phyloP scores from a whole-genome alignment of 2,113 vertebrate genomes.

The Tonatia bakeri region DNA sequence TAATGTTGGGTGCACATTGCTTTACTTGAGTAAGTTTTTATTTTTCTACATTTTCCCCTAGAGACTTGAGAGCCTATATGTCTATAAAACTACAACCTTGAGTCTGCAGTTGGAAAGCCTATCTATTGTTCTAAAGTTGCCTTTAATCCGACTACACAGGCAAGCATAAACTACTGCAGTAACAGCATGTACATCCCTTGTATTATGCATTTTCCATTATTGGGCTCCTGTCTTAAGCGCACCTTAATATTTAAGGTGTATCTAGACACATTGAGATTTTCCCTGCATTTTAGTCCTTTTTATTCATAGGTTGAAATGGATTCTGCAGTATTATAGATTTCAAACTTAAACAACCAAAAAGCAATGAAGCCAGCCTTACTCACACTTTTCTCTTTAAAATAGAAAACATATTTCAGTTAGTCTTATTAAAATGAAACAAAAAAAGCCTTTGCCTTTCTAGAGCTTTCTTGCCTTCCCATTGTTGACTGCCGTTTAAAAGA shows the following conservation, averaged over 20 bases:
- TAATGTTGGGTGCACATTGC: constrained; percentile 54
- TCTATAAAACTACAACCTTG: constrained; percentile 53
- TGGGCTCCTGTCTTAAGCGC: not conserved
- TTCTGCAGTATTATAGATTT: constrained; percentile 22
- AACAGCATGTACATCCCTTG: not conserved
- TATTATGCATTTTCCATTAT: not conserved
- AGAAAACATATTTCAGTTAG: not conserved
- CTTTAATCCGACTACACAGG: constrained; percentile 31
- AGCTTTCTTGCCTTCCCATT: not conserved
- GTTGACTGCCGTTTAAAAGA: not conserved
- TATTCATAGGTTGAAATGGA: constrained; percentile 24
- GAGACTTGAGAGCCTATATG: constrained; percentile 50
- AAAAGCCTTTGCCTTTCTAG: not conserved
- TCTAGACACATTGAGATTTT: not conserved
- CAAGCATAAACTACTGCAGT: not conserved
- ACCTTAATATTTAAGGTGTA: constrained; percentile 33
- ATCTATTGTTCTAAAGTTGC: constrained; percentile 49
- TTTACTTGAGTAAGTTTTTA: constrained; percentile 61
- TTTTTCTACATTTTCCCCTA: constrained; percentile 52
- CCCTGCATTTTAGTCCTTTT: constrained; percentile 19
- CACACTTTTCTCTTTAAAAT: not conserved
- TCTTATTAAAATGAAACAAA: constrained; percentile 22
- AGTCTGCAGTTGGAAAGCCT: constrained; percentile 29
- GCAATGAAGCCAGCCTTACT: not conserved
- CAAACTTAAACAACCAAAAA: constrained; percentile 11